phyloP scores from a whole-genome alignment of 1,140 invertebrate genomes.

The Saccostrea glomerata region DNA sequence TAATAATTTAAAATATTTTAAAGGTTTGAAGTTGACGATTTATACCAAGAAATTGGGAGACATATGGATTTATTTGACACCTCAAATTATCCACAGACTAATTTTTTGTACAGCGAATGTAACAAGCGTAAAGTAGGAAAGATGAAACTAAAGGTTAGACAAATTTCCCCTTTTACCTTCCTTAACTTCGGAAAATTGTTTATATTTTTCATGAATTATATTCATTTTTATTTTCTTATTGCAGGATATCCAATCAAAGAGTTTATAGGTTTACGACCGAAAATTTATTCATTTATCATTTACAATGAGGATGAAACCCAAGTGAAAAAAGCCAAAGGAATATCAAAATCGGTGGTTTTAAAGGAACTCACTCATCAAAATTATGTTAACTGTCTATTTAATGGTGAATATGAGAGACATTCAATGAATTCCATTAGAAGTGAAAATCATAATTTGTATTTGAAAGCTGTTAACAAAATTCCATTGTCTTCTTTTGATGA shows the following conservation, averaged over 20 bases:
- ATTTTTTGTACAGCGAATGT: conserved; percentile 55
- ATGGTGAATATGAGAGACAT: neutral
- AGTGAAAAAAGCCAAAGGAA: conserved; percentile 39
- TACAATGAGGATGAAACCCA: neutral
- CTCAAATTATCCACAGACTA: conserved; percentile 60
- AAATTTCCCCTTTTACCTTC: no score
- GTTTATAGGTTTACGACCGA: conserved; percentile 43
- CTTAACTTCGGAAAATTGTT: no score
- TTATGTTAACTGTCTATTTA: conserved; percentile 27
- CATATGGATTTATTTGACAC: conserved; percentile 61
- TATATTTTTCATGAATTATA: no score
- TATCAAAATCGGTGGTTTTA: conserved; percentile 30
- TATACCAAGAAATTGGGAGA: conserved; percentile 77
- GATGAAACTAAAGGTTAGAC: conserved; percentile 80
- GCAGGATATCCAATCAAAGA: neutral
- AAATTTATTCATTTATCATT: conserved; percentile 46
- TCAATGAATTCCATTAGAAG: conserved; percentile 30
- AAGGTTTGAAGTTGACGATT: conserved; percentile 65
- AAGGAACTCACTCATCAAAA: neutral
- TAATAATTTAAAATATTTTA: no score
- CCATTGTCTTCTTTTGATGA: conserved; percentile 38
- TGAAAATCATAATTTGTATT: conserved; percentile 24
- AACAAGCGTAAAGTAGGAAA: conserved; percentile 79
- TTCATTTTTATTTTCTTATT: no score
- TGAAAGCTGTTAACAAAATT: conserved; percentile 39